A percentile compares a stretch with the other conserved stretches of the same genome.
These are phyloP conservation scores for Prinia subflava DNA, from an alignment of 2,113 vertebrate species.

Conservation along the genomic window DNA sequence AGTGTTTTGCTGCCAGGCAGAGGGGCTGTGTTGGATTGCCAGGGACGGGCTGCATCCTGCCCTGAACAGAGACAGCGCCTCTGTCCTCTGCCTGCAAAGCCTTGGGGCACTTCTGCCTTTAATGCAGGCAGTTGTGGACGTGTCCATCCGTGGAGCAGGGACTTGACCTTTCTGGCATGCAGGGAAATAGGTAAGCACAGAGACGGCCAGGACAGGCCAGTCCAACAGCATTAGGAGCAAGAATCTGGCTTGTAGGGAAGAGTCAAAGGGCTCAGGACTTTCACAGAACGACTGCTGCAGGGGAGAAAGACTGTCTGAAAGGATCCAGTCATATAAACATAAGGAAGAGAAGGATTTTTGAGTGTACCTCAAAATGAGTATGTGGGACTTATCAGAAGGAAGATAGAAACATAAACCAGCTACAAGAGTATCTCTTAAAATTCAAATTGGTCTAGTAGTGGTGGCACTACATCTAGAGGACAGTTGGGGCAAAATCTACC, in stretches of 20 bases:
- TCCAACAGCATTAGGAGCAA: background rate
- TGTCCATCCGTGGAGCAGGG: rapidly evolving
- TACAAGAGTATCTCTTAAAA: background rate
- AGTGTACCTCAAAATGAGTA: background rate
- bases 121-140: rapidly evolving
- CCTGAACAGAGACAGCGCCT: background rate
- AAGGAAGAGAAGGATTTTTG: background rate
- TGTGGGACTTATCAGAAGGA: background rate
- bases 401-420: background rate
- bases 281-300: background rate
- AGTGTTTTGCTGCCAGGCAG: background rate
- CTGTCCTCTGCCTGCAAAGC: background rate
- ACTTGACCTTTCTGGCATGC: background rate
- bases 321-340: background rate
- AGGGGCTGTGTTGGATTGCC: background rate
- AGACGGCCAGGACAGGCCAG: background rate
- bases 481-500: background rate
- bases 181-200: background rate
- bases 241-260: background rate
- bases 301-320: background rate
- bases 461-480: background rate
- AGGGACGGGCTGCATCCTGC: background rate
- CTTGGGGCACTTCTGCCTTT: background rate
- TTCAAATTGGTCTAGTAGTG: background rate
- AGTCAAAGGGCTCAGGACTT: background rate